phyloP scores from a whole-genome alignment of 2,797 vertebrate species.

The Rhinophrynus dorsalis region DNA sequence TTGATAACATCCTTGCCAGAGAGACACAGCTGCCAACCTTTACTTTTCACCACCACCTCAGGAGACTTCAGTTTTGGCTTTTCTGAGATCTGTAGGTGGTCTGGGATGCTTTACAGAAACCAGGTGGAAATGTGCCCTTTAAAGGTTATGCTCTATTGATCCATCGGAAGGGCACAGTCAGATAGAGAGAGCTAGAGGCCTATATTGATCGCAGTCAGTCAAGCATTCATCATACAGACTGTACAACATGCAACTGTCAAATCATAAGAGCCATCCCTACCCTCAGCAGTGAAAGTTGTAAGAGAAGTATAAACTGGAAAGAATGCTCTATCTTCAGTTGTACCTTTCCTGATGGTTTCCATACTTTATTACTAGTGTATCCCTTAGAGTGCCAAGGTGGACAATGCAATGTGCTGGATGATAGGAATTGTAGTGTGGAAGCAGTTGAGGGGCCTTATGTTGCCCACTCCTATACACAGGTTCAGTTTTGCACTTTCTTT shows the following conservation, averaged over 20 bases:
- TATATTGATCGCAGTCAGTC: slow-evolving; percentile 39
- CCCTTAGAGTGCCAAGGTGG: too few species aligned
- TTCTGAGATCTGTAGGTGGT: slow-evolving; percentile 13
- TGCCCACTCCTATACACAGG: too few species aligned
- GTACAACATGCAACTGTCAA: slow-evolving; percentile 35
- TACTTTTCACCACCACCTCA: slow-evolving; percentile 1
- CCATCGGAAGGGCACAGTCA: slow-evolving; percentile 11
- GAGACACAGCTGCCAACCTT: slow-evolving; percentile 28
- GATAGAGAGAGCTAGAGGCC: slow-evolving; percentile 20
- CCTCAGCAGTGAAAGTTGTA: slow-evolving; percentile 20
- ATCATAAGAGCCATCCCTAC: background rate
- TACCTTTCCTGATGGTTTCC: background rate
- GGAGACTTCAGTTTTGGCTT: slow-evolving; percentile 27
- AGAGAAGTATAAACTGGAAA: background rate
- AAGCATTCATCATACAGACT: slow-evolving; percentile 44
- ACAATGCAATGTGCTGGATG: too few species aligned
- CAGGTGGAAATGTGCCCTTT: slow-evolving; percentile 45
- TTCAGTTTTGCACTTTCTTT: too few species aligned
- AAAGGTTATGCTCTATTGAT: slow-evolving; percentile 46
- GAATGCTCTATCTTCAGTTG: background rate
- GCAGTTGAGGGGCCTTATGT: too few species aligned
- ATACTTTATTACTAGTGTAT: too few species aligned
- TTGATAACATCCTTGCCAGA: background rate
- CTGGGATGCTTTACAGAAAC: slow-evolving; percentile 28
- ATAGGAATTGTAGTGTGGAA: too few species aligned